Base-by-base conservation (phyloP, 1,140 invertebrate genomes). In the Ooceraea biroi region DNA sequence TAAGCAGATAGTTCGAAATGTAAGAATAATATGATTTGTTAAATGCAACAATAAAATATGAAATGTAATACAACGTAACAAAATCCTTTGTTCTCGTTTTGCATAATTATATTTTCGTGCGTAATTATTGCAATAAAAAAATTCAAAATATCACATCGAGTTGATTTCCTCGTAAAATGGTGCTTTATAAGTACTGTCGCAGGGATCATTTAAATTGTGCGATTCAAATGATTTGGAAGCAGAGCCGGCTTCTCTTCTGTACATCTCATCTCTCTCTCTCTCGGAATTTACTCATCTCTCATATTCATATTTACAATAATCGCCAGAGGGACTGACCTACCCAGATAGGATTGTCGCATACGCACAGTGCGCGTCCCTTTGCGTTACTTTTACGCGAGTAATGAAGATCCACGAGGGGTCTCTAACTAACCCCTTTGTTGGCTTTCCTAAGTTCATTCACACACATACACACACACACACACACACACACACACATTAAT, bases 271-370 rank as follows among this genome's bases (percentile, higher is more conserved):
- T 36, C 52, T 7, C 36, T 36, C 52, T 46, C 36, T 27, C 52
- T 11, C n/a, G 7, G 3, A 68, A 57, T 69, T 69, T 25, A 44
- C 22, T 69, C 65, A n/a, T 74, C 17, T 46, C 41, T 69, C n/a
- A n/a, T 68, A 27, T 73, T 82, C 50, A 74, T 74, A 61, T 82
- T 82, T 74, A 74, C 69, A 82, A 61, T 74, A 22, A 74, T 74
- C 57, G 55, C 69, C 78, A 50, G 69, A 63, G 78, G 58, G 69
- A 82, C 69, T 74, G 78, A 82, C 58, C 55, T 74, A 27, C 55
- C 78, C 44, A 55, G 57, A 82, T 66, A 83, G 82, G 82, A 84
- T 80, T 84, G 73, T 84, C 82, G 52, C 44, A 25, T 78, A 84
- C 73, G 73, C 82, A 83, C 50, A 41, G 73, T 60, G 73, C 27